Evolutionary conservation across 2,113 vertebrate genomes (phyloP).

Genomic region (Pavo muticus): DNA sequence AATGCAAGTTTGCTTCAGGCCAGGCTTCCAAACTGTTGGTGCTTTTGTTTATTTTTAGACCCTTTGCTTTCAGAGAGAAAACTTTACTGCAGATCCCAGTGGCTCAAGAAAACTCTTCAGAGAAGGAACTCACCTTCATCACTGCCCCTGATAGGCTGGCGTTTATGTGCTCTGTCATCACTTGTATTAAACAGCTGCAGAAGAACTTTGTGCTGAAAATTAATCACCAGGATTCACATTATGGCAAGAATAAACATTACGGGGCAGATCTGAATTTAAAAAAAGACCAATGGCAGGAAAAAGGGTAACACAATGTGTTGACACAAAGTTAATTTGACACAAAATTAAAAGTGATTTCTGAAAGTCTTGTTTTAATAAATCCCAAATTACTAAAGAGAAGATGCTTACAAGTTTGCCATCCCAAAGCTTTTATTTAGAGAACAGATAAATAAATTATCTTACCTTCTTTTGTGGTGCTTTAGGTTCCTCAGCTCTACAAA

Average conservation of each 20-base stretch:
- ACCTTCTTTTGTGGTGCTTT: constrained; percentile 92
- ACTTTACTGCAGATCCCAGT: neutral
- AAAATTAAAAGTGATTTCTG: neutral
- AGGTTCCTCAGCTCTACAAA: constrained; percentile 88
- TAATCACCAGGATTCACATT: neutral
- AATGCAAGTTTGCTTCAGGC: neutral
- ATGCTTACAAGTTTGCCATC: neutral
- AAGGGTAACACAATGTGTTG: neutral
- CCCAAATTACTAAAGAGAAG: neutral
- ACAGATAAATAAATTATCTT: neutral
- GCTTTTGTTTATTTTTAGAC: neutral
- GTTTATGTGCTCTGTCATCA: constrained; percentile 92
- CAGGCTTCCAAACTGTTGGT: neutral
- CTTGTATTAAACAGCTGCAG: constrained; percentile 92
- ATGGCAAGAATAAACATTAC: neutral
- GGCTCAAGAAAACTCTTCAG: neutral
- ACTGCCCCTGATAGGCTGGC: constrained; percentile 89
- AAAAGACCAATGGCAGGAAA: neutral
- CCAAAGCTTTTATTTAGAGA: neutral
- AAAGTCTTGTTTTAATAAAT: neutral
- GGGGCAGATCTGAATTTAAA: neutral
- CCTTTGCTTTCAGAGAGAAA: neutral
- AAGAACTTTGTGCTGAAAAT: constrained; percentile 92
- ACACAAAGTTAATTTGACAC: neutral
- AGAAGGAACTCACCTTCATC: constrained; percentile 90